phyloP scores from a whole-genome alignment of 2,888 invertebrate species.

The Stenoptilia bipunctidactyla region DNA sequence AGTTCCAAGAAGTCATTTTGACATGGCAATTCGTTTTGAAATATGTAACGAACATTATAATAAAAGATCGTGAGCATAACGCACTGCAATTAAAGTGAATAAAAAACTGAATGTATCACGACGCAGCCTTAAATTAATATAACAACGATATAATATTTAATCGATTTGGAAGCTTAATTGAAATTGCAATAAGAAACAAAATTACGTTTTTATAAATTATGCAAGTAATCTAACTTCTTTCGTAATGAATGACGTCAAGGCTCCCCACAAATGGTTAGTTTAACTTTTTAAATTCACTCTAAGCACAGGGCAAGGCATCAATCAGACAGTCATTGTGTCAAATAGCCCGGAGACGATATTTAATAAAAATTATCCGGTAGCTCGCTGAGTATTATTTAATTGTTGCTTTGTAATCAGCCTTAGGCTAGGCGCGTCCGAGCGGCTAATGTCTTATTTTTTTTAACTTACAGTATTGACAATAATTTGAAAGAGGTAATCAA shows the following conservation, averaged over 20 bases:
- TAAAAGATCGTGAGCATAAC: slow-evolving; percentile 27
- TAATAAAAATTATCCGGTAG: slow-evolving; percentile 62
- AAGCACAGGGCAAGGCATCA: slow-evolving; percentile 30
- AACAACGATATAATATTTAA: slow-evolving; percentile 28
- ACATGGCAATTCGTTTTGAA: slow-evolving; percentile 36
- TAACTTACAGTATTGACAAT: slow-evolving; percentile 2
- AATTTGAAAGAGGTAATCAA: not conserved
- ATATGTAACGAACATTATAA: slow-evolving; percentile 23
- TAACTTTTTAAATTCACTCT: not conserved
- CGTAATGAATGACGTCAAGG: slow-evolving; percentile 3
- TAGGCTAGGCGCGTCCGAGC: slow-evolving; percentile 27
- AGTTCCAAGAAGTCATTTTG: slow-evolving; percentile 32
- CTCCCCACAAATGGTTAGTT: slow-evolving; percentile 15
- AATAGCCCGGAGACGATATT: slow-evolving; percentile 58
- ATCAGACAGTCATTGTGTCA: slow-evolving; percentile 50
- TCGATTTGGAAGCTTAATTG: slow-evolving; percentile 37
- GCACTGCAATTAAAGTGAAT: slow-evolving; percentile 41
- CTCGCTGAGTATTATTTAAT: slow-evolving; percentile 68
- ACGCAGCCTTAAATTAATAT: slow-evolving; percentile 25
- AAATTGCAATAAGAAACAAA: no score
- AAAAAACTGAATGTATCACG: slow-evolving; percentile 32
- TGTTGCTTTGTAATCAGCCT: slow-evolving; percentile 50
- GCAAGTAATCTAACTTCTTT: no score
- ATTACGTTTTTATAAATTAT: no score
- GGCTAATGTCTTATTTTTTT: slow-evolving; percentile 15